phyloP scores from a whole-genome alignment of 35 echinoderm and acorn worm genomes.

The Apostichopus japonicus region DNA sequence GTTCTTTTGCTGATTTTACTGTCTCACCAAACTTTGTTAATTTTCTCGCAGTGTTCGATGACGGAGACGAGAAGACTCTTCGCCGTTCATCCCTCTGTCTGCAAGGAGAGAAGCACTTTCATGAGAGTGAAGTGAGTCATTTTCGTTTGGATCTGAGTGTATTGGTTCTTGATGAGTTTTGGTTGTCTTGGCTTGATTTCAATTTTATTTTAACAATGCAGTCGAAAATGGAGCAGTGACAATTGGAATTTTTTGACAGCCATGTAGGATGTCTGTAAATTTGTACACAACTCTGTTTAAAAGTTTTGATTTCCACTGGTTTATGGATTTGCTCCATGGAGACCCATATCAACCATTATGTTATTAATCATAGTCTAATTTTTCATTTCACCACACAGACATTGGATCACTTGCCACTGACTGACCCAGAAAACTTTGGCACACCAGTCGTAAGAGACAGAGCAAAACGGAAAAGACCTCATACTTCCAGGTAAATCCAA shows the following conservation, averaged over 20 bases:
- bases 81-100: slow-evolving; percentile 87
- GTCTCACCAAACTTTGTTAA: background rate
- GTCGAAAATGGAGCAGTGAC: no score
- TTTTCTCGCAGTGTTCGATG: slow-evolving; percentile 90
- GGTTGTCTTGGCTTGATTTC: no score
- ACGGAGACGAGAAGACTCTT: slow-evolving; percentile 97
- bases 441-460: slow-evolving; percentile 91
- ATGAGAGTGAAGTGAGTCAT: slow-evolving; percentile 94
- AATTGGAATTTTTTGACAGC: background rate
- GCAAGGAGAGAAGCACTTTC: slow-evolving; percentile 94
- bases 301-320: no score
- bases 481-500: slow-evolving; percentile 56
- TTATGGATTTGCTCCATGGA: no score
- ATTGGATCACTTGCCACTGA: slow-evolving; percentile 92
- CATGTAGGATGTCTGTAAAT: background rate
- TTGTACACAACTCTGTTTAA: no score
- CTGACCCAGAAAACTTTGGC: slow-evolving; percentile 99
- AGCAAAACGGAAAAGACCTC: slow-evolving; percentile 70
- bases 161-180: no score
- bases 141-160: background rate
- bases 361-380: background rate
- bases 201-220: no score
- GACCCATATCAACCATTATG: no score
- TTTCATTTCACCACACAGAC: slow-evolving; percentile 48
- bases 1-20: no score